Conservation (phyloP, 2,113 vertebrate genomes). For the Chloebia gouldiae region DNA sequence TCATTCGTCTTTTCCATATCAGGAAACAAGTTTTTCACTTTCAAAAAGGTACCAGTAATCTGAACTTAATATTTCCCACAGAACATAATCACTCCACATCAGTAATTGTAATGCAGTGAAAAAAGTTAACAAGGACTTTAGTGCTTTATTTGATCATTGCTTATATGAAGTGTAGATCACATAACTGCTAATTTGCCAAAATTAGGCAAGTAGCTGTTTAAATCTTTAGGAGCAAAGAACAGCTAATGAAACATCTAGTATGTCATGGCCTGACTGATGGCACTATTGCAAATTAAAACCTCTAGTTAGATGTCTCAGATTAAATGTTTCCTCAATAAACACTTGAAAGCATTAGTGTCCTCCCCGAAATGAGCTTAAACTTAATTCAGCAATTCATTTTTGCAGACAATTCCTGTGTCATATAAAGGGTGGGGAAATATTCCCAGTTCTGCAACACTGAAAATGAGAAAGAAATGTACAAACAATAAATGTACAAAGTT, state of each 20-base stretch:
- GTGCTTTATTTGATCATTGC: conserved; percentile 6
- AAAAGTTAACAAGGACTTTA: conserved; percentile 3
- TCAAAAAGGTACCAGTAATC: not conserved
- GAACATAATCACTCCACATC: not conserved
- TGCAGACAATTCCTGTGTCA: not conserved
- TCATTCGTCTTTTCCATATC: not conserved
- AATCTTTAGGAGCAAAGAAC: not conserved
- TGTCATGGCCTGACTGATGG: not conserved
- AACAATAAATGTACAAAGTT: not conserved
- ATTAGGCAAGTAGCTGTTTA: conserved; percentile 58
- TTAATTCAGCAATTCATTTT: not conserved
- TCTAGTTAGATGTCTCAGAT: not conserved
- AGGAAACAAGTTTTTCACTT: not conserved
- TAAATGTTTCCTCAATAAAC: not conserved
- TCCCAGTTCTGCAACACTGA: not conserved
- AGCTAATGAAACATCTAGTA: not conserved
- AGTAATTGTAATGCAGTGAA: not conserved
- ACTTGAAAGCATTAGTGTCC: not conserved
- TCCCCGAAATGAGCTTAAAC: not conserved
- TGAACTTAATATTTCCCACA: not conserved
- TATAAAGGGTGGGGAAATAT: not conserved
- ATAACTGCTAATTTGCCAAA: conserved; percentile 36
- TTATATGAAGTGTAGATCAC: conserved; percentile 28
- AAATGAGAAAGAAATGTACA: not conserved
- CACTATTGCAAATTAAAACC: not conserved